A percentile compares a stretch with the other conserved stretches of the same genome.
Evolutionary conservation across 2,888 invertebrate genomes (phyloP).

Genomic region (Epiblema foenella): DNA sequence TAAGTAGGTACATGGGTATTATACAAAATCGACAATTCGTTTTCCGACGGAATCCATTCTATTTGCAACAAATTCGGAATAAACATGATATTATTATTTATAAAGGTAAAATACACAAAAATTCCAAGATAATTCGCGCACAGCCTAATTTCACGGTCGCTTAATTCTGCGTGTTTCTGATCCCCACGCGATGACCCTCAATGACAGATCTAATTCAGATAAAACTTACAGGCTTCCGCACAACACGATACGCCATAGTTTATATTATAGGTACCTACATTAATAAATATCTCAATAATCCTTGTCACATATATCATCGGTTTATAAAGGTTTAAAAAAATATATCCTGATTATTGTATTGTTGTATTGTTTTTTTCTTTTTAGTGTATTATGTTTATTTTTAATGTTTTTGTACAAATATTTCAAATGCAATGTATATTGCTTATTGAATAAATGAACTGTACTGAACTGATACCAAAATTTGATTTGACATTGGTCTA

Average conservation of each 20-base stretch:
- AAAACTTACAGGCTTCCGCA: constrained; percentile 48
- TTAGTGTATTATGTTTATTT: too few species aligned
- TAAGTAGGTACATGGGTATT: background rate
- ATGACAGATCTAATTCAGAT: constrained; percentile 72
- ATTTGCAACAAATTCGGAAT: constrained; percentile 17
- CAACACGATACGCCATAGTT: constrained; percentile 42
- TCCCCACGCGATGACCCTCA: constrained; percentile 60
- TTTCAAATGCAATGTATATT: too few species aligned
- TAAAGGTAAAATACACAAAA: constrained; percentile 17
- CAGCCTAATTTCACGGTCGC: constrained; percentile 71
- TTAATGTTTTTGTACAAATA: too few species aligned
- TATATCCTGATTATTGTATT: too few species aligned
- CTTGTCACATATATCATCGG: too few species aligned
- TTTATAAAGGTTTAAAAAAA: too few species aligned
- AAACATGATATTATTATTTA: constrained; percentile 22
- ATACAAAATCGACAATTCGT: background rate
- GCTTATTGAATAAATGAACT: too few species aligned
- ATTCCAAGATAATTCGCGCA: constrained; percentile 37
- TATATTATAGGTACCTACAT: background rate
- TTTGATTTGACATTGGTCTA: too few species aligned
- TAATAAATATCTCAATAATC: background rate
- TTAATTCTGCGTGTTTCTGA: constrained; percentile 58
- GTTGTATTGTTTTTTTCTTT: too few species aligned
- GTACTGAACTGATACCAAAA: too few species aligned
- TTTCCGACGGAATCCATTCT: constrained; percentile 32